Evolutionary conservation across 2,888 invertebrate genomes (phyloP), one percentile per base, ranked within the genome.

Genomic region (Pollenia angustigena): DNA sequence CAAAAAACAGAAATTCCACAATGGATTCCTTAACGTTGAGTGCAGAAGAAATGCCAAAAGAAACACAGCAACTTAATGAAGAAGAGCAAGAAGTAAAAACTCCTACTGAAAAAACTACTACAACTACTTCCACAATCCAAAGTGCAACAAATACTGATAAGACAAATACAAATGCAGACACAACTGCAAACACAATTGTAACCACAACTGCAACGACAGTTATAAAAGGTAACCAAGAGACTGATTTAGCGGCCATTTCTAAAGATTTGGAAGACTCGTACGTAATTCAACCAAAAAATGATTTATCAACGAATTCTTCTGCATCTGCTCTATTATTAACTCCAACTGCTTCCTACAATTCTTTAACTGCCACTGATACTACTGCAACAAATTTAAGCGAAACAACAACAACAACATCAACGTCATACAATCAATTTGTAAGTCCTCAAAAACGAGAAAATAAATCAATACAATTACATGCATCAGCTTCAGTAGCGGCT

Each of bases 231-330:
- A 91, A 91, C 92, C 89, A 91, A 91, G 92, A 91, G 92, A 91
- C 91, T 92, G 92, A 91, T 88, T 89, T 82, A 89, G 90, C 86
- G 91, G 92, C 91, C 92, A 92, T 92, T 88, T 86, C 80, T 58
- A 76, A 83, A 74, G 84, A 84, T 52, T 79, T 56, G 71, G 75
- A 85, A 72, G 72, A 74, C 60, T 81, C 82, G 44, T n/a, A 18
- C 52, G 8, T 62, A 54, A 10, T 12, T 87, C 88, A 78, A 87
- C 85, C 56, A 89, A 85, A 44, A 18, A 68, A 42, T 18, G 44
- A 52, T 72, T 52, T 81, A 64, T 74, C 76, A 12, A 72, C 23
- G 16, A 68, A 76, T 69, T 72, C 66, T 82, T 50, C 79, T 64
- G 85, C 88, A 76, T 90, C 91, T 48, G 82, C 87, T 56, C 48